Evolutionary conservation across 2,888 invertebrate genomes (phyloP).

Genomic region (Agriopis aurantiaria): DNA sequence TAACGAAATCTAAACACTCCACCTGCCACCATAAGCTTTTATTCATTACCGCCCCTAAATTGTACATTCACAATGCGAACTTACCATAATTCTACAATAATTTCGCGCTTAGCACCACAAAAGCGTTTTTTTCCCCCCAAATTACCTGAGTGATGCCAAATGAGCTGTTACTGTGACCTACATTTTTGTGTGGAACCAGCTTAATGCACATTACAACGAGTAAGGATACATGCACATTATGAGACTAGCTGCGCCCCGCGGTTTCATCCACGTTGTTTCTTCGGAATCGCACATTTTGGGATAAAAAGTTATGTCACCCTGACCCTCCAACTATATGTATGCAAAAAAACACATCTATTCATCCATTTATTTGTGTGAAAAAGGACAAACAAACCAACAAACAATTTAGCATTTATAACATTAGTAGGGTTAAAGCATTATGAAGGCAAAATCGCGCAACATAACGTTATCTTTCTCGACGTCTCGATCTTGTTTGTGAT

Average conservation of each 20-base stretch:
- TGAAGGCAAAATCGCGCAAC: no score
- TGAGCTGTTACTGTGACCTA: conserved; percentile 33
- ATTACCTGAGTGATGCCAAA: conserved; percentile 39
- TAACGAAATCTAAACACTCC: conserved; percentile 16
- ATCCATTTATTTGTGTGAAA: no score
- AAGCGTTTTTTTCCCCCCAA: conserved; percentile 34
- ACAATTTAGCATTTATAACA: no score
- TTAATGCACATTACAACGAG: conserved; percentile 6
- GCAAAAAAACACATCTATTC: not conserved
- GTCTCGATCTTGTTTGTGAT: no score
- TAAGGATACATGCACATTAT: not conserved
- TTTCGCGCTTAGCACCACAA: conserved; percentile 34
- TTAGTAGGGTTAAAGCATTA: no score
- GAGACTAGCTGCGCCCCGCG: not conserved
- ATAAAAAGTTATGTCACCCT: no score
- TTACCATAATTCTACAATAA: conserved; percentile 39
- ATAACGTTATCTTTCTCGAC: no score
- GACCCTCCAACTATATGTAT: no score
- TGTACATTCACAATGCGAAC: conserved; percentile 38
- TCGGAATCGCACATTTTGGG: no score
- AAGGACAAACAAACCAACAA: no score
- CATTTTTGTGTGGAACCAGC: conserved; percentile 27
- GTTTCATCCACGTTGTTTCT: no score
- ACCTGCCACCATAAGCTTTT: conserved; percentile 20
- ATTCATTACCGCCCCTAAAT: conserved; percentile 36